phyloP scores from a whole-genome alignment of 2,888 invertebrate genomes.

The Leptura quadrifasciata region DNA sequence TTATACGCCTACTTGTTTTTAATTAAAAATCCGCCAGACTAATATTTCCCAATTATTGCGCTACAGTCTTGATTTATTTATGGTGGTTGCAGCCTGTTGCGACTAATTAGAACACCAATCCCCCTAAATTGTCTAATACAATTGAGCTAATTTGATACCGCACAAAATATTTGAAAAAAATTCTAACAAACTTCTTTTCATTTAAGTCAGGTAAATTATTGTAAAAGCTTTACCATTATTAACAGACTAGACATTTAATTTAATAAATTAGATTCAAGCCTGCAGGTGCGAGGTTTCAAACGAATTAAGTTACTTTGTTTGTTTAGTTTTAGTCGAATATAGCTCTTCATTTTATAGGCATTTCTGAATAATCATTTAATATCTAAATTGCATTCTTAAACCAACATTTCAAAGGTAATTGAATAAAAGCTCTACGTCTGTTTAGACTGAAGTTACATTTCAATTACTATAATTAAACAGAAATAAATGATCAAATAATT shows the following conservation, averaged over 20 bases:
- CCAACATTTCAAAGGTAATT: neutral
- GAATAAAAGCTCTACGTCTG: neutral
- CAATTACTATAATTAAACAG: neutral
- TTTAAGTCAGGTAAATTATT: neutral
- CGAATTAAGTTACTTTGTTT: neutral
- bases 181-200: neutral
- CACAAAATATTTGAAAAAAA: too few relatives aligned
- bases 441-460: neutral
- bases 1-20: too few relatives aligned
- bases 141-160: neutral
- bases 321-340: neutral
- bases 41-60: too few relatives aligned
- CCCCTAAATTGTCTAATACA: neutral
- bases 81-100: too few relatives aligned
- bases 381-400: neutral
- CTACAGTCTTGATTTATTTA: too few relatives aligned
- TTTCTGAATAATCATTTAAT: neutral
- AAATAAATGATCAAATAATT: neutral
- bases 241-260: neutral
- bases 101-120: too few relatives aligned
- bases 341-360: neutral
- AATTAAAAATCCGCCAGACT: too few relatives aligned
- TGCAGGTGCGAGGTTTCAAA: neutral
- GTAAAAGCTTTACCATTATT: neutral
- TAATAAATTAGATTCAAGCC: neutral